Evolutionary conservation across 2,113 vertebrate species (phyloP).

Genomic region (Bufo gargarizans): DNA sequence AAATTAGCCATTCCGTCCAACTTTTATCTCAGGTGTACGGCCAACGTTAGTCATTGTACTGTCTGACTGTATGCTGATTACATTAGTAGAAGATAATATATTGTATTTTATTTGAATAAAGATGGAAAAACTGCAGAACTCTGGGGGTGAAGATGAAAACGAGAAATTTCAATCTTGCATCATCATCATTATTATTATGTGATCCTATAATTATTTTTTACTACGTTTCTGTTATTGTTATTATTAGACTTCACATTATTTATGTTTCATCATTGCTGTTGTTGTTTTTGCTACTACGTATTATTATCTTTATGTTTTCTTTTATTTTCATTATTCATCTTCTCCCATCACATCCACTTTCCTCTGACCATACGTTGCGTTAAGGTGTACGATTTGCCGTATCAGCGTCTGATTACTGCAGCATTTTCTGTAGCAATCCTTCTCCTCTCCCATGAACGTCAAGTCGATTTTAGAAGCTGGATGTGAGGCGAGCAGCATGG

Average conservation of each 20-base stretch:
- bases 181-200: too few relatives aligned
- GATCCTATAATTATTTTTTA: too few relatives aligned
- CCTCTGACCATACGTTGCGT: background rate
- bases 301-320: background rate
- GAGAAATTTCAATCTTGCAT: too few relatives aligned
- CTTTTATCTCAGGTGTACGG: too few relatives aligned
- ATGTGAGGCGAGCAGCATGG: conserved; percentile 37
- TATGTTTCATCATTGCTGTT: background rate
- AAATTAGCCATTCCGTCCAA: too few relatives aligned
- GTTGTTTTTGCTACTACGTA: background rate
- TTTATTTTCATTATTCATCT: background rate
- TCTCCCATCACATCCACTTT: background rate
- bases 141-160: too few relatives aligned
- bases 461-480: conserved; percentile 49
- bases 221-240: background rate
- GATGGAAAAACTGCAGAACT: too few relatives aligned
- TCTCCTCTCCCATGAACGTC: conserved; percentile 43
- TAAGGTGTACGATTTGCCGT: background rate
- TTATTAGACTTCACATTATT: background rate
- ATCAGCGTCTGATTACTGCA: conserved; percentile 1
- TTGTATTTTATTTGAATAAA: too few relatives aligned
- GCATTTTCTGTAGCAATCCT: conserved; percentile 29
- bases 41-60: too few relatives aligned
- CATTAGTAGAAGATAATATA: too few relatives aligned
- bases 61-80: too few relatives aligned